Evolutionary conservation across 1,140 invertebrate species (phyloP).

Genomic region (Notospermus geniculatus): DNA sequence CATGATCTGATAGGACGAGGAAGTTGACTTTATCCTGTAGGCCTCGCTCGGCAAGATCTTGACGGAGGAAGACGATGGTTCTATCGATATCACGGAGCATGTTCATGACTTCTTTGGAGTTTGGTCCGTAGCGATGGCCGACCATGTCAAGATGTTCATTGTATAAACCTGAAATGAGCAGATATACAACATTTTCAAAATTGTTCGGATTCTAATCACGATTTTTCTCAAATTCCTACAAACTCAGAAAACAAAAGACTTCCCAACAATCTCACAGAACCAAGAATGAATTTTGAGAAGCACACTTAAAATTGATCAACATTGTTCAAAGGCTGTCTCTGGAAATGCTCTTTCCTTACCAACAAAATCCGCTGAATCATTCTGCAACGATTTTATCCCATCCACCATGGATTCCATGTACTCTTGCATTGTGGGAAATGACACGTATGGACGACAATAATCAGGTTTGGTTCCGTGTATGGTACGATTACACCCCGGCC

Average conservation of each 20-base stretch:
- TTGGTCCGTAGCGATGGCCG: slow-evolving; percentile 38
- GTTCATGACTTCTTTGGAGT: slow-evolving; percentile 24
- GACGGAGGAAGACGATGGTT: slow-evolving; percentile 34
- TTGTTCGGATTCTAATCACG: no score
- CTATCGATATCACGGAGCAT: slow-evolving; percentile 35
- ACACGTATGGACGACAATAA: slow-evolving; percentile 38
- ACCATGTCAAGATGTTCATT: slow-evolving; percentile 35
- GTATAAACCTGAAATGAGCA: slow-evolving; percentile 32
- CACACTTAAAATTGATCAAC: no score
- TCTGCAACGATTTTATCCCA: slow-evolving; percentile 18
- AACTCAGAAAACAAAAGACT: no score
- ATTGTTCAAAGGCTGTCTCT: no score
- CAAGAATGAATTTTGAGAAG: no score
- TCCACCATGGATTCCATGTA: slow-evolving; percentile 19
- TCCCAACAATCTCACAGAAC: no score
- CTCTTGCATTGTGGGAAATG: slow-evolving; percentile 17
- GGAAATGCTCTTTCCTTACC: no score
- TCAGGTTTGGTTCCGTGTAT: slow-evolving; percentile 47
- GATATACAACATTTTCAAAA: no score
- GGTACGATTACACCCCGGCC: slow-evolving; percentile 56
- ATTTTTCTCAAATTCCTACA: no score
- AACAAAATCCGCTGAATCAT: slow-evolving; percentile 28
- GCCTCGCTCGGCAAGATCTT: slow-evolving; percentile 23
- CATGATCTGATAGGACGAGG: slow-evolving; percentile 57
- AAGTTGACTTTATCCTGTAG: slow-evolving; percentile 48